A percentile compares a stretch with the other conserved stretches of the same genome.
Evolutionary conservation across 2,888 invertebrate species (phyloP).

Genomic region (Polydrusus tereticollis): DNA sequence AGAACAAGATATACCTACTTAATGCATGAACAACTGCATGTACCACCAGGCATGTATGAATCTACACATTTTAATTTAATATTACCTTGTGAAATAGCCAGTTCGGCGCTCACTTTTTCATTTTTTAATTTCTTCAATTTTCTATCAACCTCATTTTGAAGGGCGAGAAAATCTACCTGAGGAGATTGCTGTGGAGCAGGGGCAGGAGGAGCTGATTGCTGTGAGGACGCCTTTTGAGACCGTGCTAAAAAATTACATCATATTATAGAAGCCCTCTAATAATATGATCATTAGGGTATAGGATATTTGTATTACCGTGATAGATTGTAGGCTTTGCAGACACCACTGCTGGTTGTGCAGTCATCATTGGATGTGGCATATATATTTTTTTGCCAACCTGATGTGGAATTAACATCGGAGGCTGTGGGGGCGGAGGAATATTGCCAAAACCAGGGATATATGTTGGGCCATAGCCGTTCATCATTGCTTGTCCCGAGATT

Average conservation of each 20-base stretch:
- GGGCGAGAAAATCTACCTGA: constrained; percentile 69
- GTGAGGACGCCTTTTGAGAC: not conserved
- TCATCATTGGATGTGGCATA: constrained; percentile 59
- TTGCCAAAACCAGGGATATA: constrained; percentile 69
- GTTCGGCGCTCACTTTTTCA: constrained; percentile 76
- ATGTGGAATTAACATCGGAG: constrained; percentile 78
- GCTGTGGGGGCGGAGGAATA: constrained; percentile 77
- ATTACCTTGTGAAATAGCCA: constrained; percentile 73
- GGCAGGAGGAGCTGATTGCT: constrained; percentile 51
- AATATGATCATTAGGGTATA: no score
- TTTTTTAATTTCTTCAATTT: constrained; percentile 75
- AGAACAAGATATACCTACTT: no score
- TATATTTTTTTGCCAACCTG: constrained; percentile 69
- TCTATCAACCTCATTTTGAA: constrained; percentile 72
- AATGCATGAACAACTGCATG: not conserved
- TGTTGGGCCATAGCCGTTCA: constrained; percentile 74
- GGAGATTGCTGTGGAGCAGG: constrained; percentile 40
- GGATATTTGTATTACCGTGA: constrained; percentile 34
- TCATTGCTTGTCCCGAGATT: constrained; percentile 78
- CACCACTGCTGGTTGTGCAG: constrained; percentile 73
- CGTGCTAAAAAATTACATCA: constrained; percentile 17
- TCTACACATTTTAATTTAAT: not conserved
- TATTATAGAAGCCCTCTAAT: not conserved
- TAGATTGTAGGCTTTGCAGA: constrained; percentile 80
- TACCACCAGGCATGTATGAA: not conserved